A percentile compares a stretch with the other conserved stretches of the same genome.
Evolutionary conservation across 2,888 invertebrate genomes (phyloP).

Genomic region (Drosophila paucipuncta): DNA sequence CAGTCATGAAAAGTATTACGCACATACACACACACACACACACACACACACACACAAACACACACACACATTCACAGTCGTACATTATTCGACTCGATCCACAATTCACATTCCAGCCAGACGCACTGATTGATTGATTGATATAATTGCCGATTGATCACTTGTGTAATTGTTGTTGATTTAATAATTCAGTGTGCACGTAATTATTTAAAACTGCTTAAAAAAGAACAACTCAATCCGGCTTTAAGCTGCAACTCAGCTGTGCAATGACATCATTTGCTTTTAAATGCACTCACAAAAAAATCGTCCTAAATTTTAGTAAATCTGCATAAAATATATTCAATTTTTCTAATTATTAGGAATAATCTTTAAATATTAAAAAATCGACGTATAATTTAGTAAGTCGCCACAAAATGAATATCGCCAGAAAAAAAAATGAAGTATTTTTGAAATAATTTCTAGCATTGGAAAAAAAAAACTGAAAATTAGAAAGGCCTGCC

Average conservation of each 20-base stretch:
- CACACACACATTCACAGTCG: slow-evolving; percentile 11
- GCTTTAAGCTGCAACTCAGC: slow-evolving; percentile 6
- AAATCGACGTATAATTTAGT: neutral
- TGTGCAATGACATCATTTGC: slow-evolving; percentile 44
- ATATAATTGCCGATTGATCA: slow-evolving; percentile 55
- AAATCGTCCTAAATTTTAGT: neutral
- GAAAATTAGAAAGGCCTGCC: too few species aligned
- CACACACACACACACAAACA: slow-evolving; percentile 35
- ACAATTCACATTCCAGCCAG: slow-evolving; percentile 36
- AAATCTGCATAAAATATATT: neutral
- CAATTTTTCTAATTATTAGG: neutral
- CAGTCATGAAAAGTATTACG: slow-evolving; percentile 68
- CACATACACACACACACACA: slow-evolving; percentile 42
- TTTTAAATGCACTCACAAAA: slow-evolving; percentile 5
- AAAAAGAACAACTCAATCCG: slow-evolving; percentile 8
- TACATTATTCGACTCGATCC: slow-evolving; percentile 28
- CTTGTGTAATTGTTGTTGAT: slow-evolving; percentile 76
- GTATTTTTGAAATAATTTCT: too few species aligned
- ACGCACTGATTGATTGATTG: slow-evolving; percentile 73
- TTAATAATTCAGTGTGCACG: slow-evolving; percentile 73
- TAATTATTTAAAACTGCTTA: slow-evolving; percentile 68
- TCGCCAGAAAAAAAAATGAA: too few species aligned
- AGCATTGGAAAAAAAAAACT: too few species aligned
- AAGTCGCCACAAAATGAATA: neutral
- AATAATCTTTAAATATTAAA: neutral